phyloP scores from a whole-genome alignment of 2,888 invertebrate genomes.

The Deilephila elpenor region DNA sequence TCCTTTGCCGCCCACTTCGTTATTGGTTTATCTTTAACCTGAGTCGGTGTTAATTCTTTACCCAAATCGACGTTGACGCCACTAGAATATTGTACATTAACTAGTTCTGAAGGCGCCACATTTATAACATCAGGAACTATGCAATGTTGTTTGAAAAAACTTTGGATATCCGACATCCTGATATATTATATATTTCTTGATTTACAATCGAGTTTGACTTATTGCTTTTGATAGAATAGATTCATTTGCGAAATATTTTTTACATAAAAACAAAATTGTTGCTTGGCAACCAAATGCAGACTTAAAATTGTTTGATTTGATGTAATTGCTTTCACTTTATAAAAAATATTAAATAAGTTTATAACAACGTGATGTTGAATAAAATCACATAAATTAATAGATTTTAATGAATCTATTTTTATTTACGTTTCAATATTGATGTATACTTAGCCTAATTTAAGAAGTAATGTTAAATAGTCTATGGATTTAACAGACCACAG shows the following conservation, averaged over 20 bases:
- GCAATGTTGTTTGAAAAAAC: slow-evolving; percentile 80
- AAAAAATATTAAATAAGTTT: too few species aligned
- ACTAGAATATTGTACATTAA: slow-evolving; percentile 81
- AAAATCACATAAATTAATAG: too few species aligned
- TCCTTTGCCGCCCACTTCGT: slow-evolving; percentile 87
- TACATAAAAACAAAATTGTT: slow-evolving; percentile 4
- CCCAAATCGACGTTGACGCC: slow-evolving; percentile 83
- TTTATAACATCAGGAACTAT: slow-evolving; percentile 88
- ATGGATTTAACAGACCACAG: neutral
- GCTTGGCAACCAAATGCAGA: slow-evolving; percentile 1
- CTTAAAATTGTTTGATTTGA: neutral
- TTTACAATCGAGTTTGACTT: neutral
- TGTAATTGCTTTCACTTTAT: neutral
- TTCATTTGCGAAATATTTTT: neutral
- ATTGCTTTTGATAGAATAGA: neutral
- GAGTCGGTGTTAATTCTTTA: slow-evolving; percentile 88
- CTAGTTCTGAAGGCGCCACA: slow-evolving; percentile 79
- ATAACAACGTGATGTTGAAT: too few species aligned
- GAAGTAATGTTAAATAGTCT: neutral
- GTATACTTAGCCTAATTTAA: neutral
- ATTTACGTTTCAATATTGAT: neutral
- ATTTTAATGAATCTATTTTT: too few species aligned
- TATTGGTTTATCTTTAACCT: slow-evolving; percentile 88
- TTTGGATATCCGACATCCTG: slow-evolving; percentile 62
- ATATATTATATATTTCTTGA: neutral